Conservation (phyloP, 2,797 vertebrate species). For the Chiroxiphia lanceolata region DNA sequence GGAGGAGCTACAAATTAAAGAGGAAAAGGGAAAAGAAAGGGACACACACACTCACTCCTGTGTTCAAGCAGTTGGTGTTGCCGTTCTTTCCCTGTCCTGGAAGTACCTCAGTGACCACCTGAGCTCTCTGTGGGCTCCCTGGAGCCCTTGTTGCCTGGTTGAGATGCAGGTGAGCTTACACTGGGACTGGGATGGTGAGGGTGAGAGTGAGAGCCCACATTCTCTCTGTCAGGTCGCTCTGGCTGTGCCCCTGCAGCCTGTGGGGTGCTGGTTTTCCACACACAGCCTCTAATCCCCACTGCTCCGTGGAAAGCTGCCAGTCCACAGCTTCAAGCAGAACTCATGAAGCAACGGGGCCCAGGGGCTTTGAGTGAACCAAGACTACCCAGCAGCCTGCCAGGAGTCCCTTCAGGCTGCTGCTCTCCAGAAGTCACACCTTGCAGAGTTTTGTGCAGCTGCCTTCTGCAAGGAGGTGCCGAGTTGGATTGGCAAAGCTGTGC, state of each 20-base stretch:
- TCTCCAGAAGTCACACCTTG: conserved; percentile 30
- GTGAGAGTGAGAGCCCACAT: background rate
- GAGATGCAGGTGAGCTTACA: background rate
- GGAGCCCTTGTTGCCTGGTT: background rate
- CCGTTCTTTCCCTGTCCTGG: background rate
- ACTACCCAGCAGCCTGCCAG: conserved; percentile 7
- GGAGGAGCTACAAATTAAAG: background rate
- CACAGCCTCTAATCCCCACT: background rate
- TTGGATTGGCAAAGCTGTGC: background rate
- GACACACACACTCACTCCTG: too few relatives aligned
- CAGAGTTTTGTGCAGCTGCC: background rate
- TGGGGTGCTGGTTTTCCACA: background rate
- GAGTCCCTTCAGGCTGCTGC: background rate
- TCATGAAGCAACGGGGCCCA: background rate
- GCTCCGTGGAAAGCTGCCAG: background rate
- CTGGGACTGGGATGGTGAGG: background rate
- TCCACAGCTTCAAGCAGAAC: background rate
- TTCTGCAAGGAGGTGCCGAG: background rate
- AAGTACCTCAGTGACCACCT: background rate
- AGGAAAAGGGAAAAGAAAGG: background rate
- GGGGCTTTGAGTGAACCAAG: background rate
- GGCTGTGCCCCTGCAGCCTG: background rate
- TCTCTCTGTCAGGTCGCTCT: background rate
- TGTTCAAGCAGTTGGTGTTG: background rate
- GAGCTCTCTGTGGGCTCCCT: background rate